These are phyloP conservation scores for Cirrhinus molitorella DNA, from an alignment of 2,797 vertebrate species.

Conservation along the genomic window DNA sequence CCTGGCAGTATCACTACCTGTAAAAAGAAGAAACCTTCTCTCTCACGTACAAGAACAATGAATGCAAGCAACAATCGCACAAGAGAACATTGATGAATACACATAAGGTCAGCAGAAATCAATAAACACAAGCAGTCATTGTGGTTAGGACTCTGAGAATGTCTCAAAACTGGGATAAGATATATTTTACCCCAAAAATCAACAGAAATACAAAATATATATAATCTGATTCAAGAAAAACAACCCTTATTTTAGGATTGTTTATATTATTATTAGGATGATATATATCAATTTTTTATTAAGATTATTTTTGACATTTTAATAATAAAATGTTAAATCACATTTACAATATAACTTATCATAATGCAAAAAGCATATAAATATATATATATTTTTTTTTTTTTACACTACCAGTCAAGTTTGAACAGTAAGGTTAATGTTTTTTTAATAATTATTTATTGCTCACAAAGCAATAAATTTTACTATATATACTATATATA, in stretches of 20 bases:
- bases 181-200: background rate
- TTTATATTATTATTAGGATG: too few species aligned
- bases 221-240: background rate
- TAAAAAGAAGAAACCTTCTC: constrained; percentile 1
- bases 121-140: constrained; percentile 22
- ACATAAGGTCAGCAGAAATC: constrained; percentile 19
- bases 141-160: background rate
- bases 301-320: background rate
- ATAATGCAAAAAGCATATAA: background rate
- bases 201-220: background rate
- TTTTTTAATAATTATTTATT: too few species aligned
- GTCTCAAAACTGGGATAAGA: background rate
- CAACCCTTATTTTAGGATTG: background rate
- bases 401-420: too few species aligned
- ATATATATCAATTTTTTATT: too few species aligned
- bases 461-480: too few species aligned
- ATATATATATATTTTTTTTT: background rate
- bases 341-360: background rate
- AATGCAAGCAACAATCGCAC: background rate
- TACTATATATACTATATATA: too few species aligned
- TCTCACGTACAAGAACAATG: constrained; percentile 19
- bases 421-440: too few species aligned
- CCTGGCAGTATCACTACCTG: constrained; percentile 24
- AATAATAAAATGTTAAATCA: too few species aligned
- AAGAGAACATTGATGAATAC: background rate